Evolutionary conservation across 2,797 vertebrate species (phyloP).

Genomic region (Sphaeramia orbicularis): DNA sequence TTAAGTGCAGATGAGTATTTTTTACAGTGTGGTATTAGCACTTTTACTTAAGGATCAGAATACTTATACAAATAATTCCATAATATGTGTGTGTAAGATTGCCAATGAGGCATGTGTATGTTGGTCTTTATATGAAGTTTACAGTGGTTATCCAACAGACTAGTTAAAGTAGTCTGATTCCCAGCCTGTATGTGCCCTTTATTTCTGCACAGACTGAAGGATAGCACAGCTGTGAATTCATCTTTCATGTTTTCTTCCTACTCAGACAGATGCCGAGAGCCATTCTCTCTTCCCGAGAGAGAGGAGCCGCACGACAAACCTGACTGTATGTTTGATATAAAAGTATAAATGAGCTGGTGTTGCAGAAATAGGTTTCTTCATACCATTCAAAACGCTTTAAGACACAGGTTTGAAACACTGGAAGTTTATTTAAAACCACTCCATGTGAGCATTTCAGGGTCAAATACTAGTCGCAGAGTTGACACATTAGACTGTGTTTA

Average conservation of each 20-base stretch:
- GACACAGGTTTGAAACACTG: conserved; percentile 39
- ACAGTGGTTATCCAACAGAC: no score
- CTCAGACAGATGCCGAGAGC: conserved; percentile 49
- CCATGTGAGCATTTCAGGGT: conserved; percentile 38
- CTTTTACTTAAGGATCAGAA: no score
- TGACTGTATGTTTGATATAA: conserved; percentile 8
- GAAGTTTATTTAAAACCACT: conserved; percentile 72
- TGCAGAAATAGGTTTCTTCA: not conserved
- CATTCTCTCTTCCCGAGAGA: conserved; percentile 36
- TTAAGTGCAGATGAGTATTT: no score
- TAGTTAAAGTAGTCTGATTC: not conserved
- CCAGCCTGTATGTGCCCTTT: conserved; percentile 1
- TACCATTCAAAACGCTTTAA: not conserved
- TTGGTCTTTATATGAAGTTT: no score
- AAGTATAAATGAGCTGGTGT: conserved; percentile 1
- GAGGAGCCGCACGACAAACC: conserved; percentile 13
- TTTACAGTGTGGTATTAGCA: no score
- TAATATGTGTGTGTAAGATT: no score
- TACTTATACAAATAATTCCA: no score
- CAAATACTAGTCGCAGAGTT: conserved; percentile 13
- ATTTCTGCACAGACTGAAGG: conserved; percentile 10
- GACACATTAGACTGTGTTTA: conserved; percentile 2
- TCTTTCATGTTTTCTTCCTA: conserved; percentile 48
- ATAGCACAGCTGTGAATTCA: conserved; percentile 26
- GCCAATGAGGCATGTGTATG: no score